A percentile compares a stretch with the other conserved stretches of the same genome.
Evolutionary conservation across 92 coral and sea anemone species (phyloP).

Genomic region (Zoanthus solanderi): DNA sequence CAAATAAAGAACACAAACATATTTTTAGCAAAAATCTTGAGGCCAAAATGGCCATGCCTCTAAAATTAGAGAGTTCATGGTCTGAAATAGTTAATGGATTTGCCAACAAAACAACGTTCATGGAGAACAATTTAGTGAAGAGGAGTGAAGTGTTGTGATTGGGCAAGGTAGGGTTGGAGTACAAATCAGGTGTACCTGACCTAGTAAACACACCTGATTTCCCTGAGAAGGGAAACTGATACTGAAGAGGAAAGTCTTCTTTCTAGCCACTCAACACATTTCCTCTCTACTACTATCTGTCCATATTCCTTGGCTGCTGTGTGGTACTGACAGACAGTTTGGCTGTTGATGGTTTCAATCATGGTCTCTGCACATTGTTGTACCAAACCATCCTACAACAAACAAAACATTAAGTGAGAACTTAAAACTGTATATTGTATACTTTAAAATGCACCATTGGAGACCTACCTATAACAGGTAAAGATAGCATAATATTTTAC

Average conservation of each 20-base stretch:
- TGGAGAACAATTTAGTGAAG: no score
- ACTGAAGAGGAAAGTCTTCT: slow-evolving; percentile 86
- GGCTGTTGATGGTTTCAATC: slow-evolving; percentile 82
- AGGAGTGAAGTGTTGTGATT: no score
- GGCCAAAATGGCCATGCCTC: no score
- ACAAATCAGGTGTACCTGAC: no score
- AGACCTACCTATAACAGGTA: no score
- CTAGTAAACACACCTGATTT: slow-evolving; percentile 72
- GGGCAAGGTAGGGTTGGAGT: no score
- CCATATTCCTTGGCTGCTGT: slow-evolving; percentile 88
- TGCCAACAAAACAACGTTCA: no score
- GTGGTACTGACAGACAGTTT: slow-evolving; percentile 89
- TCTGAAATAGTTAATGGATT: no score
- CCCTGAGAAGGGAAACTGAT: slow-evolving; percentile 77
- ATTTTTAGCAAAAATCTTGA: no score
- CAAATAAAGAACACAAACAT: no score
- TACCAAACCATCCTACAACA: slow-evolving; percentile 75
- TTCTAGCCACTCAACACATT: slow-evolving; percentile 93
- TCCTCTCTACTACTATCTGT: slow-evolving; percentile 70
- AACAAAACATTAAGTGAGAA: neutral
- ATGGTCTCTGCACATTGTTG: slow-evolving; percentile 88
- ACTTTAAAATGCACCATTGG: neutral
- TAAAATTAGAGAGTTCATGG: no score
- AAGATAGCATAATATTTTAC: no score
- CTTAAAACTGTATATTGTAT: neutral